Percentiles rank a stretch among this genome's conserved stretches.
Conservation (phyloP, 1,140 invertebrate genomes). For the Asobara japonica region DNA sequence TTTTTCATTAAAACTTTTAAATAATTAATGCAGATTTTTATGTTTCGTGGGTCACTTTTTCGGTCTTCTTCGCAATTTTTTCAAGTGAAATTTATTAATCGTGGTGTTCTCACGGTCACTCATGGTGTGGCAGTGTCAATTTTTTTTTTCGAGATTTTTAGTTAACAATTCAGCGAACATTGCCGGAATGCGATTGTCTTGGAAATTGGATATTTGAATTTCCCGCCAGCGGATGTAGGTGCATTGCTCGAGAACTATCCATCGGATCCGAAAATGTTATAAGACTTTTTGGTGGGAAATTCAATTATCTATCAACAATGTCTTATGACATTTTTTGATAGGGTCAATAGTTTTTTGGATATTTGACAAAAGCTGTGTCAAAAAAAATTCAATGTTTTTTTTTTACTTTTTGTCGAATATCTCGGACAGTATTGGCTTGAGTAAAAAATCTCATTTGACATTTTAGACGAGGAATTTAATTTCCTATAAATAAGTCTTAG, state of each 20-base stretch:
- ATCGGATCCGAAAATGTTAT: neutral
- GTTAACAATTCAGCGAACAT: neutral
- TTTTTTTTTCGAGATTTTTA: conserved; percentile 34
- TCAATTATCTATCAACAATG: neutral
- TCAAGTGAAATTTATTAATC: conserved; percentile 17
- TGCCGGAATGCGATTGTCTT: no score
- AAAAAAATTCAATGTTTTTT: no score
- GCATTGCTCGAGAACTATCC: no score
- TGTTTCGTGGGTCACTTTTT: conserved; percentile 16
- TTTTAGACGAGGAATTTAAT: no score
- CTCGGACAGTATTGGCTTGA: neutral
- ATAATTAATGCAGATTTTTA: neutral
- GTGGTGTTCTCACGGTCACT: conserved; percentile 44
- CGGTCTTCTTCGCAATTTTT: conserved; percentile 17
- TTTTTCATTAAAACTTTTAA: neutral
- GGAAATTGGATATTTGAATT: neutral
- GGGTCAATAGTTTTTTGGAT: neutral
- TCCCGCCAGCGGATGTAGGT: no score
- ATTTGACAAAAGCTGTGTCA: no score
- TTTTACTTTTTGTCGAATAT: no score
- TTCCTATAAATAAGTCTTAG: no score
- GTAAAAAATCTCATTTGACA: neutral
- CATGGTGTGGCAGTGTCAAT: conserved; percentile 61
- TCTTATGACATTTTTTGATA: neutral
- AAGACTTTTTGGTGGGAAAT: neutral